These are phyloP conservation scores for Tipula confusa DNA, from an alignment of 2,888 invertebrate genomes.

Conservation along the genomic window DNA sequence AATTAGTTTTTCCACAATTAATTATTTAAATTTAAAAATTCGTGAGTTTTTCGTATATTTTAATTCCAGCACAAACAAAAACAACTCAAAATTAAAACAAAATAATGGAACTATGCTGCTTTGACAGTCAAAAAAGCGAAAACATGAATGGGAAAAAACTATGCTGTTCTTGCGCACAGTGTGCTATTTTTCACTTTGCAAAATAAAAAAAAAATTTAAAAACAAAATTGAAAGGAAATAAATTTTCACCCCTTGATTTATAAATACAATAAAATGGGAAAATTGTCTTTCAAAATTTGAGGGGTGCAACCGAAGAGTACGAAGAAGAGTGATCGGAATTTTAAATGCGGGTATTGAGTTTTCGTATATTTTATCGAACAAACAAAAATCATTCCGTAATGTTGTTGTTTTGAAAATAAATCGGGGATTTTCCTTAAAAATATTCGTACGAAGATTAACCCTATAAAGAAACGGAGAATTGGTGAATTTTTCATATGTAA, in stretches of 20 bases:
- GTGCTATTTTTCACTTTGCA: not conserved
- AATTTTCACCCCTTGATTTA: not conserved
- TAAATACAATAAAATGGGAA: not conserved
- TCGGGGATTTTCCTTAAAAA: not conserved
- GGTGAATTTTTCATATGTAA: too few relatives aligned
- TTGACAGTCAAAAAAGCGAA: not conserved
- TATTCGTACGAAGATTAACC: not conserved
- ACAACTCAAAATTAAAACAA: not conserved
- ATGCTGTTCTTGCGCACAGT: not conserved
- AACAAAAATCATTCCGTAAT: not conserved
- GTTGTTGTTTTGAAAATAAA: not conserved
- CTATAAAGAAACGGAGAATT: not conserved
- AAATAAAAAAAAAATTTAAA: not conserved
- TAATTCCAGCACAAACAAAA: not conserved
- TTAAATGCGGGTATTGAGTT: not conserved
- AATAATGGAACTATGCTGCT: not conserved
- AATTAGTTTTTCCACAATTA: not conserved
- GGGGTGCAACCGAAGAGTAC: not conserved
- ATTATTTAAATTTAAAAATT: not conserved
- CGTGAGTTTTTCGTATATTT: not conserved
- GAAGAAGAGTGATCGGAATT: not conserved
- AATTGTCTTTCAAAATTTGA: not conserved
- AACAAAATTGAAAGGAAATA: not conserved
- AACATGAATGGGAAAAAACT: not conserved
- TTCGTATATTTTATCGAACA: conserved; percentile 12